A percentile compares a stretch with the other conserved stretches of the same genome.
phyloP scores from a whole-genome alignment of 1,140 invertebrate genomes.

The Eriocheir sinensis region DNA sequence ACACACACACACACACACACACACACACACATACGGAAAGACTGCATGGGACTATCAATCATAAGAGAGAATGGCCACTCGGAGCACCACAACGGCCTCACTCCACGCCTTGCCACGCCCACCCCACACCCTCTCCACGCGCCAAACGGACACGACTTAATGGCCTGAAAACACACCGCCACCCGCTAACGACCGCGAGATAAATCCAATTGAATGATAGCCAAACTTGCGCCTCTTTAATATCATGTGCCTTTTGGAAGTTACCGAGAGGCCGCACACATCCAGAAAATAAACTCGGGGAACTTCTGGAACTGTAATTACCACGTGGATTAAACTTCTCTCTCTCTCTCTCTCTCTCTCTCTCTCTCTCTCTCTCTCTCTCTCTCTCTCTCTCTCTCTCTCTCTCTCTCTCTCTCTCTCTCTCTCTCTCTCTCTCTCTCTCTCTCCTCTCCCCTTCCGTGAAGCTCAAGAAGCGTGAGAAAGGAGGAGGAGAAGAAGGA shows the following conservation, averaged over 20 bases:
- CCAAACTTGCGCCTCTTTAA: slow-evolving; percentile 57
- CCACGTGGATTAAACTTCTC: neutral
- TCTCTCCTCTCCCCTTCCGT: no score
- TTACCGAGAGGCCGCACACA: slow-evolving; percentile 26
- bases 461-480: no score
- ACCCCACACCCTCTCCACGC: neutral
- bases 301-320: slow-evolving; percentile 55
- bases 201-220: slow-evolving; percentile 58
- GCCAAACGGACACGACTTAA: neutral
- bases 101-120: neutral
- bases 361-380: neutral
- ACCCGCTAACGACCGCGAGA: slow-evolving; percentile 9
- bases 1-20: slow-evolving; percentile 49
- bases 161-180: slow-evolving; percentile 31
- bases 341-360: neutral
- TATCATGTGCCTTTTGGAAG: slow-evolving; percentile 47
- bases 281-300: slow-evolving; percentile 44
- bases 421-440: neutral
- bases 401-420: neutral
- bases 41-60: neutral
- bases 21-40: neutral
- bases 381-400: neutral
- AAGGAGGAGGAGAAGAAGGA: no score
- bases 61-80: neutral
- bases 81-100: neutral